Evolutionary conservation across 1,140 invertebrate genomes (phyloP), one percentile per base, ranked within the genome.

Genomic region (Nymphalis io): DNA sequence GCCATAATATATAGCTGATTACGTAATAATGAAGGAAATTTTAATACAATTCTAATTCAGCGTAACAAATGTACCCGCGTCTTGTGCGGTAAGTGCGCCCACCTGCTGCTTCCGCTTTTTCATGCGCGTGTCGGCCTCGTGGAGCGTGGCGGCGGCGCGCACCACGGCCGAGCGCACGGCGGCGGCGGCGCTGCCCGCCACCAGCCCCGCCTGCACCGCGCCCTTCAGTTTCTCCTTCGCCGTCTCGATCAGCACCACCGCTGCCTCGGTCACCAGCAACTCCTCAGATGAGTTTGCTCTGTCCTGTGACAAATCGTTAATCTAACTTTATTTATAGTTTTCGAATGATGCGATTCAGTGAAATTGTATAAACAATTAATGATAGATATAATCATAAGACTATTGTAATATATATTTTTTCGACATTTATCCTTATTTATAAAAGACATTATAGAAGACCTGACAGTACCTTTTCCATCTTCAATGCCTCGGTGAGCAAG

Each of bases 191-290:
- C 93, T 87, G 68, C 93, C 93, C 46, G 94, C 92, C 18, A 97
- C 94, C 76, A 96, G 93, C 51, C 95, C 95, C 6, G 96, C 96
- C 70, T 95, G 94, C 39, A 96, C 84, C 62, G 96, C 95, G 42
- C 96, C 96, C 87, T 96, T 96, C 13, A 97, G 88, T 84, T 97
- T 97, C 81, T 97, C 96, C 82, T 97, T 97, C 0, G 95, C 94
- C 0, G 96, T 96, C 89, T 97, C 96, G 60, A 97, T 94, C 48
- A 97, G 90, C 0, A 96, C 95, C 76, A 94, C 94, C 59, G 95
- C 94, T 40, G 94, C 93, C 23, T 96, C 94, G 72, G 95, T 94
- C 33, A 94, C 92, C 0, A 97, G 80, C 2, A 97, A 75, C 60
- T 95, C 93, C 62, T 96, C 95, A 0, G 96, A 95, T 3, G 95